Evolutionary conservation across 2,888 invertebrate genomes (phyloP).

Genomic region (Ochlodes sylvanus): DNA sequence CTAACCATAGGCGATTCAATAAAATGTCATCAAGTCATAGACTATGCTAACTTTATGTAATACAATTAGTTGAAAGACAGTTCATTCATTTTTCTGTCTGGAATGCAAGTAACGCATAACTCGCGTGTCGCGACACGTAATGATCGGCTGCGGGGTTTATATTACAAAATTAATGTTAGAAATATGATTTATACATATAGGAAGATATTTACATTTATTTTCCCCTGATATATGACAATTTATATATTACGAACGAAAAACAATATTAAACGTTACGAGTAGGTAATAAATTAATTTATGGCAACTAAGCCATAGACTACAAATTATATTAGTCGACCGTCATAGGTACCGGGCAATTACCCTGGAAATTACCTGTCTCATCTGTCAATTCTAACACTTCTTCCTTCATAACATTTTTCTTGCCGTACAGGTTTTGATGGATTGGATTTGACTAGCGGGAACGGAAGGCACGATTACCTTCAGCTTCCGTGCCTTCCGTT

Average conservation of each 20-base stretch:
- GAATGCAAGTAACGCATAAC: not conserved
- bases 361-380: not conserved
- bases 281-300: too few species aligned
- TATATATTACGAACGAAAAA: too few species aligned
- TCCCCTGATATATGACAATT: too few species aligned
- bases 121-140: too few species aligned
- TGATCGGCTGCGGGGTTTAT: too few species aligned
- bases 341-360: not conserved
- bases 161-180: too few species aligned
- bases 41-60: not conserved
- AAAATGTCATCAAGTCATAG: not conserved
- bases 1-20: not conserved
- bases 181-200: too few species aligned
- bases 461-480: not conserved
- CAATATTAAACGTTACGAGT: too few species aligned
- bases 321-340: not conserved
- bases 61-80: not conserved
- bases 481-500: too few species aligned
- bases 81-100: slow-evolving; percentile 9
- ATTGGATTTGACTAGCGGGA: not conserved
- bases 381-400: not conserved
- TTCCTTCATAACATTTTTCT: not conserved
- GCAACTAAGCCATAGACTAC: not conserved
- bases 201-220: too few species aligned
- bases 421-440: not conserved